A percentile compares a stretch with the other conserved stretches of the same genome.
These are phyloP conservation scores for Xanthorhoe designata DNA, from an alignment of 2,888 invertebrate species.

Conservation along the genomic window DNA sequence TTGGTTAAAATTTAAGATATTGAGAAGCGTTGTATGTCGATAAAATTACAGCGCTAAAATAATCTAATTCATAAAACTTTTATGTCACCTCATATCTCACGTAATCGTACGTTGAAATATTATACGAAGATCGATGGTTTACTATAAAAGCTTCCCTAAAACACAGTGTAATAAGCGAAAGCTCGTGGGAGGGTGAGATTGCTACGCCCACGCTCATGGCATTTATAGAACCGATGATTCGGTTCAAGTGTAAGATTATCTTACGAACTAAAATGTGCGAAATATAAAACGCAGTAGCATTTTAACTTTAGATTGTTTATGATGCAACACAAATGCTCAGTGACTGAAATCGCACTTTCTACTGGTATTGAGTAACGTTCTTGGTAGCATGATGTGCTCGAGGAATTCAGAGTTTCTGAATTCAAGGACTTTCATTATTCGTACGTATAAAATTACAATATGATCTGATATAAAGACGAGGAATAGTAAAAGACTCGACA, in stretches of 20 bases:
- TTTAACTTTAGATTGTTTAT: constrained; percentile 52
- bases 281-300: constrained; percentile 26
- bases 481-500: not conserved
- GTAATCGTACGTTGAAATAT: constrained; percentile 36
- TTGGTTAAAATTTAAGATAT: not conserved
- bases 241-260: constrained; percentile 46
- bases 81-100: constrained; percentile 7
- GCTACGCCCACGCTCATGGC: constrained; percentile 54
- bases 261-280: constrained; percentile 26
- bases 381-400: constrained; percentile 54
- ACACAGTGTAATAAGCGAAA: constrained; percentile 41
- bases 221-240: constrained; percentile 55
- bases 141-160: constrained; percentile 45
- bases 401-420: constrained; percentile 60
- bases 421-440: constrained; percentile 50
- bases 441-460: constrained; percentile 12
- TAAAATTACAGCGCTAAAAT: constrained; percentile 18
- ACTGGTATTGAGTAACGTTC: constrained; percentile 71
- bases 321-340: constrained; percentile 67
- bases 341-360: constrained; percentile 74
- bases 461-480: not conserved
- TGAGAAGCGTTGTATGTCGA: not conserved
- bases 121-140: constrained; percentile 38
- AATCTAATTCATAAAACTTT: constrained; percentile 16
- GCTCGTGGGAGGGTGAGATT: constrained; percentile 55